A percentile compares a stretch with the other conserved stretches of the same genome.
These are phyloP conservation scores for Scartelaos histophorus DNA, from an alignment of 2,113 vertebrate species.

Conservation along the genomic window DNA sequence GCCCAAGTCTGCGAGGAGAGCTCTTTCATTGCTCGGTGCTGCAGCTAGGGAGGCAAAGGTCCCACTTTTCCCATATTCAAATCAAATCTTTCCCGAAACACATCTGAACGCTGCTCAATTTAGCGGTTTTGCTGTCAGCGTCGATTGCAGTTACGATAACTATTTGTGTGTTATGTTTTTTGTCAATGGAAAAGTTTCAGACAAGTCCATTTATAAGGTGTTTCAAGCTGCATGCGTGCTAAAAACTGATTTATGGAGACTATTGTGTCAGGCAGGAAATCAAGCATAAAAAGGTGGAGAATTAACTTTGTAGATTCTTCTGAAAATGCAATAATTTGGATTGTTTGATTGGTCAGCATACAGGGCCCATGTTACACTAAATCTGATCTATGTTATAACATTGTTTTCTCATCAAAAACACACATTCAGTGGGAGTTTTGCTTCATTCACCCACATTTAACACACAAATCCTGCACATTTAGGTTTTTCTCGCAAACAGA, in stretches of 20 bases:
- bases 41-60: conserved; percentile 34
- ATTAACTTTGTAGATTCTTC: neutral
- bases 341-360: neutral
- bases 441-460: too few species aligned
- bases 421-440: too few species aligned
- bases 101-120: conserved; percentile 4
- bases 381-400: too few species aligned
- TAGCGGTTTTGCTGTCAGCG: neutral
- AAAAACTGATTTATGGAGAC: neutral
- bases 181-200: neutral
- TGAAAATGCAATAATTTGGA: neutral
- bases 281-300: neutral
- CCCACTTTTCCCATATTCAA: conserved; percentile 39
- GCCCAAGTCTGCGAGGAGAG: conserved; percentile 31
- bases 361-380: too few species aligned
- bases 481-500: too few species aligned
- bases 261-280: neutral
- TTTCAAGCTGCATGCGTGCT: neutral
- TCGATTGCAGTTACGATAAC: neutral
- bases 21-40: conserved; percentile 42
- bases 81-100: conserved; percentile 7
- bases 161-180: neutral
- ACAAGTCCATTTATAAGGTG: neutral
- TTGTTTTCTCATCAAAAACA: too few species aligned
- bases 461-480: too few species aligned